phyloP scores from a whole-genome alignment of 2,797 vertebrate species.

The Acanthurus tractus region DNA sequence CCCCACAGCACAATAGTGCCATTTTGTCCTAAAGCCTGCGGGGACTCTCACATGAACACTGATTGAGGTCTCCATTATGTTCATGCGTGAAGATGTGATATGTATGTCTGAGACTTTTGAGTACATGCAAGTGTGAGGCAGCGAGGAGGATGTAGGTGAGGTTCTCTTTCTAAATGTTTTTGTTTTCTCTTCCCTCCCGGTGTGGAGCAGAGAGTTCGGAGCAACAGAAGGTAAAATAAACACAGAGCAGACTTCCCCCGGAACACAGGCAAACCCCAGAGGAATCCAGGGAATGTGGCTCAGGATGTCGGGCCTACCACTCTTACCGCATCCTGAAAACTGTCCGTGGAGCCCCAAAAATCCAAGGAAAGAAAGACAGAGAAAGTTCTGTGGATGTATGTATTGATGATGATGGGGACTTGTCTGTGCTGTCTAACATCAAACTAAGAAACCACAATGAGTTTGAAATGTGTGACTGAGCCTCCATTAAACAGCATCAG shows the following conservation, averaged over 20 bases:
- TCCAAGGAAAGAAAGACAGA: slow-evolving; percentile 17
- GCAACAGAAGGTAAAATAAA: slow-evolving; percentile 87
- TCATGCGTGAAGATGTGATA: slow-evolving; percentile 26
- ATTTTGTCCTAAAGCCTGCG: neutral
- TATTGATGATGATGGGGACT: slow-evolving; percentile 12
- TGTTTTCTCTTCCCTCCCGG: slow-evolving; percentile 81
- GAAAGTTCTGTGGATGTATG: slow-evolving; percentile 14
- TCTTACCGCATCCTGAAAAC: slow-evolving; percentile 83
- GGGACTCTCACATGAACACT: slow-evolving; percentile 22
- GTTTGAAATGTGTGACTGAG: neutral
- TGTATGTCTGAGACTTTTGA: slow-evolving; percentile 35
- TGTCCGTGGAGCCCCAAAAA: slow-evolving; percentile 47
- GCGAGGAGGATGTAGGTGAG: slow-evolving; percentile 78
- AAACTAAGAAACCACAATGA: neutral
- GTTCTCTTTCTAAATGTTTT: slow-evolving; percentile 80
- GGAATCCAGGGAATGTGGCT: slow-evolving; percentile 83
- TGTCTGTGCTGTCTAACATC: neutral
- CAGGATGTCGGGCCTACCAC: slow-evolving; percentile 70
- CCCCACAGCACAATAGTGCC: slow-evolving; percentile 2
- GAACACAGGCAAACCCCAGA: slow-evolving; percentile 79
- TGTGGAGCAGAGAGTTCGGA: slow-evolving; percentile 77
- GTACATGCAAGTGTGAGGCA: slow-evolving; percentile 39
- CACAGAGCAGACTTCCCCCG: slow-evolving; percentile 83
- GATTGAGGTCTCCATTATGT: slow-evolving; percentile 38
- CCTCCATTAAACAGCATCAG: neutral